These are phyloP conservation scores for Uria aalge DNA, from an alignment of 2,113 vertebrate genomes.

Conservation along the genomic window DNA sequence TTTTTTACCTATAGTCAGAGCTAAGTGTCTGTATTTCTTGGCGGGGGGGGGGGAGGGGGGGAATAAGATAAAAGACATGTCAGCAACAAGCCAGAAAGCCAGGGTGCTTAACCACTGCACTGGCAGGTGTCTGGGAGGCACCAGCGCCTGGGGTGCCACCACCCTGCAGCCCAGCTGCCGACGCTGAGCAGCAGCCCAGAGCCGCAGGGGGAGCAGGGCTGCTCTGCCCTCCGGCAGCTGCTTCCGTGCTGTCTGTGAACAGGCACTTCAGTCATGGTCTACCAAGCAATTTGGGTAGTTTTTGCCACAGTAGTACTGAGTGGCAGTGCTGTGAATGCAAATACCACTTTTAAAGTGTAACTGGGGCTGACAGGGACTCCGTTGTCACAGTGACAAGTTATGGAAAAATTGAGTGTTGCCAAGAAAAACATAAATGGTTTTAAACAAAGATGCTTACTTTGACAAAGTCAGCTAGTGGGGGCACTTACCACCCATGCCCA, in stretches of 20 bases:
- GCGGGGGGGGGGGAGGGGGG: accelerated
- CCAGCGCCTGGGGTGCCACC: accelerated
- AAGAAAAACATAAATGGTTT: neutral
- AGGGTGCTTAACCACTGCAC: neutral
- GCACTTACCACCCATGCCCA: neutral
- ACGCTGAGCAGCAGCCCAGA: neutral
- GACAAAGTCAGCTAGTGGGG: neutral
- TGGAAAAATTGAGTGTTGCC: neutral
- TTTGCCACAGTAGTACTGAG: neutral
- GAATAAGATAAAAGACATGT: neutral
- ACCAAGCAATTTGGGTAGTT: neutral
- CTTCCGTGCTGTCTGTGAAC: neutral
- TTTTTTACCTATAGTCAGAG: neutral
- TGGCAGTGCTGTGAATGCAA: neutral
- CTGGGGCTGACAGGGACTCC: neutral
- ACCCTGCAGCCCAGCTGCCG: accelerated
- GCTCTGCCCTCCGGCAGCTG: neutral
- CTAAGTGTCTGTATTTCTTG: neutral
- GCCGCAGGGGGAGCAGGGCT: neutral
- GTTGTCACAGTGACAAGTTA: neutral
- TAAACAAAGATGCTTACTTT: neutral
- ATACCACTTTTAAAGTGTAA: neutral
- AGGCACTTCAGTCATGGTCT: neutral
- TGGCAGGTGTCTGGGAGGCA: neutral
- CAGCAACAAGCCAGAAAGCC: neutral